Evolutionary conservation across 2,797 vertebrate genomes (phyloP).

Genomic region (Sebastes jordani): DNA sequence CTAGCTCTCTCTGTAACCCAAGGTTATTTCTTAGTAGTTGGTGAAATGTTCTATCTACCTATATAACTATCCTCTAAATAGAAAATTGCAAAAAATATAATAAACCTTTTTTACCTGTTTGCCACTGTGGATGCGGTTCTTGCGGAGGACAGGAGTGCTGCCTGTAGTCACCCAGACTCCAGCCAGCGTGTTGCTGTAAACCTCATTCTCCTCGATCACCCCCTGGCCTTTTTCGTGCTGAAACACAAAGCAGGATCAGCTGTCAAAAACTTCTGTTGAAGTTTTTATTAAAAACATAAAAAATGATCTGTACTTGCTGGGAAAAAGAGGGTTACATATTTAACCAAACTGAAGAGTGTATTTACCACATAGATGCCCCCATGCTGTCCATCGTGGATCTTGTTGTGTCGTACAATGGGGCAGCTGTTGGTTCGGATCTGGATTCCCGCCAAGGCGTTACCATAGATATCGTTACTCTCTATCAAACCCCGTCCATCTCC

Average conservation of each 20-base stretch:
- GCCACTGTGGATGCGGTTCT: slow-evolving; percentile 98
- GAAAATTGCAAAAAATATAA: too few relatives aligned
- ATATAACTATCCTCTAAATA: too few relatives aligned
- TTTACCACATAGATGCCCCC: slow-evolving; percentile 99
- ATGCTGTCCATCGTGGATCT: slow-evolving; percentile 99
- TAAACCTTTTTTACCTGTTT: slow-evolving; percentile 85
- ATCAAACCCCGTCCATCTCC: slow-evolving; percentile 99
- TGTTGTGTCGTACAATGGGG: slow-evolving; percentile 99
- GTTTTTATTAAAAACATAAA: neutral
- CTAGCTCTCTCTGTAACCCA: too few relatives aligned
- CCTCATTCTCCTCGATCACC: slow-evolving; percentile 99
- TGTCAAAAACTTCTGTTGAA: slow-evolving; percentile 50
- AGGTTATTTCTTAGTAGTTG: too few relatives aligned
- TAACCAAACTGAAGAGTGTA: slow-evolving; percentile 57
- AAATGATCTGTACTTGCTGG: neutral
- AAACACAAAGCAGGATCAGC: slow-evolving; percentile 14
- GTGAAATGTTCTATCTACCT: too few relatives aligned
- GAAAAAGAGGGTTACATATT: neutral
- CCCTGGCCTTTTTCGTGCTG: slow-evolving; percentile 99
- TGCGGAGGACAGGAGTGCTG: slow-evolving; percentile 96
- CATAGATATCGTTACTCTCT: slow-evolving; percentile 99
- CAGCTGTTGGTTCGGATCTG: slow-evolving; percentile 99
- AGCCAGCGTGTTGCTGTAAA: slow-evolving; percentile 98
- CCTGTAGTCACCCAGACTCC: slow-evolving; percentile 99
- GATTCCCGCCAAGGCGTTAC: slow-evolving; percentile 98